Evolutionary conservation across 92 coral and sea anemone species (phyloP).

Genomic region (Metridium senile): DNA sequence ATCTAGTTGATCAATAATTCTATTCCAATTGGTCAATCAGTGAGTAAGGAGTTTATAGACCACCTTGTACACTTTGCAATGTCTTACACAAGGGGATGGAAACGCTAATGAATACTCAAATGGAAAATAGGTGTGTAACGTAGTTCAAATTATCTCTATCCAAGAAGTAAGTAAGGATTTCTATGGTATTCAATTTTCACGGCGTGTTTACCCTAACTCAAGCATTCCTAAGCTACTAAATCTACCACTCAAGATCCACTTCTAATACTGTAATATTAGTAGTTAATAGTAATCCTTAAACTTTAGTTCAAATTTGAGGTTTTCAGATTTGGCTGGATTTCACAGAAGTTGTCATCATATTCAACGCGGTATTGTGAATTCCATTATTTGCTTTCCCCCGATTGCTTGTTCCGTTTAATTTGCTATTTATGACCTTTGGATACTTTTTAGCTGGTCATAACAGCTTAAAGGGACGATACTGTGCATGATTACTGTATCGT

Average conservation of each 20-base stretch:
- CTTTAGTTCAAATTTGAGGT: background rate
- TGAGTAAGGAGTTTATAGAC: background rate
- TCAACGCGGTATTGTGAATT: constrained; percentile 17
- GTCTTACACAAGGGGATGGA: background rate
- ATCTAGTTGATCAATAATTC: constrained; percentile 19
- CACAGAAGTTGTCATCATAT: background rate
- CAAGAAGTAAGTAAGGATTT: background rate
- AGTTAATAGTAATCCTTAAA: background rate
- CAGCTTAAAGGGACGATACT: background rate
- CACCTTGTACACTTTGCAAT: background rate
- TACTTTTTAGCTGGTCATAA: background rate
- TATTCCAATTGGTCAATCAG: constrained; percentile 13
- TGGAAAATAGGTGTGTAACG: background rate
- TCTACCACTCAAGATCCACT: background rate
- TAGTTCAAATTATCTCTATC: background rate
- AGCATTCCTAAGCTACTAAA: constrained; percentile 68
- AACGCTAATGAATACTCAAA: background rate
- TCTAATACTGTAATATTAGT: background rate
- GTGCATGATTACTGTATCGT: background rate
- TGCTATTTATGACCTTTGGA: constrained; percentile 1
- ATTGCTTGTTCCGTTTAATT: constrained; percentile 37
- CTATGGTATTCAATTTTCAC: background rate
- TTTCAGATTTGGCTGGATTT: constrained; percentile 13
- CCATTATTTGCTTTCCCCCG: constrained; percentile 20
- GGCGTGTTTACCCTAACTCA: constrained; percentile 5